Evolutionary conservation across 2,888 invertebrate genomes (phyloP).

Genomic region (Drosophila seclusa): DNA sequence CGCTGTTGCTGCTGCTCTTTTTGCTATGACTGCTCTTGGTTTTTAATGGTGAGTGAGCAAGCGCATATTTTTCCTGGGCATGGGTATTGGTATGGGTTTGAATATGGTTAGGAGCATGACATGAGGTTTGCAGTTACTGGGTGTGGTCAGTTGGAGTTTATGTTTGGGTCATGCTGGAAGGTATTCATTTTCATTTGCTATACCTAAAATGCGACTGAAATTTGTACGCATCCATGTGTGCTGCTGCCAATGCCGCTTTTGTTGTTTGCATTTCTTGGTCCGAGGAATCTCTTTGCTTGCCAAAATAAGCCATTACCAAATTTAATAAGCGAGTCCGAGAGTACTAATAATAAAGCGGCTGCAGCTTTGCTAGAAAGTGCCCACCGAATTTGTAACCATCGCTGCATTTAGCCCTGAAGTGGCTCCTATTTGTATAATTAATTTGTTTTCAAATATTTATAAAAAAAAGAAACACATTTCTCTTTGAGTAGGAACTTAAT

Average conservation of each 20-base stretch:
- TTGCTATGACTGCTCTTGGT: slow-evolving; percentile 26
- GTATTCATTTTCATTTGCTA: slow-evolving; percentile 68
- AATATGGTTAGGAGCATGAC: not conserved
- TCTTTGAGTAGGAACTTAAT: slow-evolving; percentile 71
- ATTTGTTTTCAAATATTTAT: slow-evolving; percentile 68
- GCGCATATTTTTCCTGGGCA: slow-evolving; percentile 39
- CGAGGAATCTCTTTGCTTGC: slow-evolving; percentile 18
- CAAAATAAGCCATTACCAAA: slow-evolving; percentile 35
- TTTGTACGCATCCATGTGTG: slow-evolving; percentile 63
- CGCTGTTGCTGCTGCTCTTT: slow-evolving; percentile 21
- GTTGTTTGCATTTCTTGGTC: slow-evolving; percentile 34
- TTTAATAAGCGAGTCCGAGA: slow-evolving; percentile 44
- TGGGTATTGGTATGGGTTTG: not conserved
- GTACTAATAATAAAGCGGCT: slow-evolving; percentile 37
- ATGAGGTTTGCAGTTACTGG: slow-evolving; percentile 28
- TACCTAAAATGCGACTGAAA: slow-evolving; percentile 64
- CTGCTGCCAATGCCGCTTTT: slow-evolving; percentile 11
- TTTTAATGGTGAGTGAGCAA: slow-evolving; percentile 44
- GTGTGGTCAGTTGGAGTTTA: slow-evolving; percentile 64
- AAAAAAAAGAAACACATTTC: slow-evolving; percentile 52
- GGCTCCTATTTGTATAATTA: slow-evolving; percentile 50
- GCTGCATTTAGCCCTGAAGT: slow-evolving; percentile 2
- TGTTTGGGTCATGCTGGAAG: slow-evolving; percentile 73
- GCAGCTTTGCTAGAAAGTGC: slow-evolving; percentile 1
- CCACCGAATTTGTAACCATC: slow-evolving; percentile 8